Evolutionary conservation across 2,797 vertebrate genomes (phyloP).

Genomic region (Oceanodroma leucorhoa): DNA sequence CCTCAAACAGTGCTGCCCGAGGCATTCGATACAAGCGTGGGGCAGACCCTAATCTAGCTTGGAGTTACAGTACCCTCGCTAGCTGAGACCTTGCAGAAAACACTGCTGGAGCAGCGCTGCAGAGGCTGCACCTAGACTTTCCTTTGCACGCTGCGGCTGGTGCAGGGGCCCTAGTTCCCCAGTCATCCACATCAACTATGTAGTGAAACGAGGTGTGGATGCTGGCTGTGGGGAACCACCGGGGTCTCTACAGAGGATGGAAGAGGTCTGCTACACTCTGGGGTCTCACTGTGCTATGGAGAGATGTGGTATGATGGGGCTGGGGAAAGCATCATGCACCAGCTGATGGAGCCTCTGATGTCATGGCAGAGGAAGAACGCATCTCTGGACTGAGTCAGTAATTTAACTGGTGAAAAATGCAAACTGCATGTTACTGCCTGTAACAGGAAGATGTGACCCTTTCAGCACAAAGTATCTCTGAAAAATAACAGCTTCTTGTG

Average conservation of each 20-base stretch:
- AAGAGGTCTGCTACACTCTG: not conserved
- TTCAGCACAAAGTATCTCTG: not conserved
- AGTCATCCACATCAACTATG: fast-evolving
- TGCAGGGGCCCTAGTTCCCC: too few relatives aligned
- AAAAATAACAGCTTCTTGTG: not conserved
- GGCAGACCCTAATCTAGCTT: not conserved
- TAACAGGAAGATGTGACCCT: not conserved
- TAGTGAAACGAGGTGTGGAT: not conserved
- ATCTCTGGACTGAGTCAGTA: fast-evolving
- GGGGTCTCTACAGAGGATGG: not conserved
- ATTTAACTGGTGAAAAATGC: not conserved
- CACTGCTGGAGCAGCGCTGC: not conserved
- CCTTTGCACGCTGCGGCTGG: not conserved
- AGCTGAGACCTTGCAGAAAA: not conserved
- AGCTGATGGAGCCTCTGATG: not conserved
- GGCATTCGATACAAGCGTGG: fast-evolving
- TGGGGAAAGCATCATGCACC: not conserved
- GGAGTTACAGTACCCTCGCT: too few relatives aligned
- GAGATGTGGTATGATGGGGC: not conserved
- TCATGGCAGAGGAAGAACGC: fast-evolving
- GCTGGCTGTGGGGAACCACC: not conserved
- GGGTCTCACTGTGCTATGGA: not conserved
- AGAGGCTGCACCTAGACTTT: not conserved
- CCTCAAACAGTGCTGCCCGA: fast-evolving
- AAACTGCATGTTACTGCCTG: not conserved